Evolutionary conservation across 2,113 vertebrate species (phyloP).

Genomic region (Tautogolabrus adspersus): DNA sequence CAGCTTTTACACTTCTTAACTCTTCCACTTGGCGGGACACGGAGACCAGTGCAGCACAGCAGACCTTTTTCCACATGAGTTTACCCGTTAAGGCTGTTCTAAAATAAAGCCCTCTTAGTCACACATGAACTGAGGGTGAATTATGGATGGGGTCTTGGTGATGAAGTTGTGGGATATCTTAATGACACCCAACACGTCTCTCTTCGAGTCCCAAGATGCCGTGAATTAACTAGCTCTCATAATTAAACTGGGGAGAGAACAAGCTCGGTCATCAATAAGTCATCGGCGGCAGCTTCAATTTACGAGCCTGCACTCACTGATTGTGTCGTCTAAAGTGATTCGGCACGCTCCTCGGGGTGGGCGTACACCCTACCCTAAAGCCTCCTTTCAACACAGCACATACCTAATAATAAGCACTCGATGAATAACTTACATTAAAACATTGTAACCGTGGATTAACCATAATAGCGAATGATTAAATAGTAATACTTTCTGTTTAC

Average conservation of each 20-base stretch:
- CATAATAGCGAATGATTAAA: constrained; percentile 44
- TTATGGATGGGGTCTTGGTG: constrained; percentile 79
- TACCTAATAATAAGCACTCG: constrained; percentile 45
- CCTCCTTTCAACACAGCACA: constrained; percentile 32
- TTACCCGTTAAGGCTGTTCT: constrained; percentile 79
- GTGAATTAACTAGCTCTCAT: constrained; percentile 77
- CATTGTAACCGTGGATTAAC: constrained; percentile 34
- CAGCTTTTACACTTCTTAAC: constrained; percentile 94
- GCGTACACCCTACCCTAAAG: constrained; percentile 27
- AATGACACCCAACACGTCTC: constrained; percentile 77
- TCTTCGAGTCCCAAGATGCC: constrained; percentile 54
- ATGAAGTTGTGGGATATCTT: constrained; percentile 82
- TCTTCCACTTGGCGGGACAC: constrained; percentile 83
- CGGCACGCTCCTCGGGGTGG: constrained; percentile 41
- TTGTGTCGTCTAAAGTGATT: constrained; percentile 66
- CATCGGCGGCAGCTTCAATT: constrained; percentile 67
- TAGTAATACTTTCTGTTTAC: constrained; percentile 23
- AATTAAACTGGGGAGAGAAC: constrained; percentile 80
- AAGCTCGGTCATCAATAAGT: constrained; percentile 79
- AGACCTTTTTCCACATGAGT: constrained; percentile 85
- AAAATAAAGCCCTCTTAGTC: constrained; percentile 81
- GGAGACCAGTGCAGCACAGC: constrained; percentile 72
- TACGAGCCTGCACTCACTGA: constrained; percentile 41
- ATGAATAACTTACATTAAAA: constrained; percentile 45
- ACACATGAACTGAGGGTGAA: constrained; percentile 78